Evolutionary conservation across 2,113 vertebrate species (phyloP).

Genomic region (Tauraco erythrolophus): DNA sequence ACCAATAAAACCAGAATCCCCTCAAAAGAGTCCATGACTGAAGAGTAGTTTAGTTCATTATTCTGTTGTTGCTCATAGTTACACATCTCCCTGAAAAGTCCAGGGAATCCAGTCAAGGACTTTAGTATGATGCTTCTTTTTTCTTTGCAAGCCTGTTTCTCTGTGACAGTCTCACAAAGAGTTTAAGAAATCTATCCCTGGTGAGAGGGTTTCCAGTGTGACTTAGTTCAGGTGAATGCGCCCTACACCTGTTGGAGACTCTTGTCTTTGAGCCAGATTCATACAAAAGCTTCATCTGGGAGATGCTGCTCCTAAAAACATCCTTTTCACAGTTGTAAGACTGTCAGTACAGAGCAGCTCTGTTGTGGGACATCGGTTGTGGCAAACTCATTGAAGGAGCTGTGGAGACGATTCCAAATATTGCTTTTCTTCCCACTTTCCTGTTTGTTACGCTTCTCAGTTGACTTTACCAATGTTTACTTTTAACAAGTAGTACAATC

Average conservation of each 20-base stretch:
- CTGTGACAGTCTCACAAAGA: neutral
- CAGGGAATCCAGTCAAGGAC: neutral
- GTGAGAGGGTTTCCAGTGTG: neutral
- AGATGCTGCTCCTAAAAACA: neutral
- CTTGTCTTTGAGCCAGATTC: neutral
- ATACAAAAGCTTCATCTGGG: neutral
- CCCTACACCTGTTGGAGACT: neutral
- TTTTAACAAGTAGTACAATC: neutral
- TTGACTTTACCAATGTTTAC: neutral
- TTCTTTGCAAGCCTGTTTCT: neutral
- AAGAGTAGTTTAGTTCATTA: neutral
- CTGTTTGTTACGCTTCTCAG: neutral
- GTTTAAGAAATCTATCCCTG: neutral
- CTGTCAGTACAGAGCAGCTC: neutral
- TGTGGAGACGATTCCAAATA: neutral
- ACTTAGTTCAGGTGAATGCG: neutral
- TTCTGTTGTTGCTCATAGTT: neutral
- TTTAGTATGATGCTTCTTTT: neutral
- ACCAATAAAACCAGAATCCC: neutral
- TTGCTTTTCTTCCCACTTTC: neutral
- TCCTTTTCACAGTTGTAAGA: neutral
- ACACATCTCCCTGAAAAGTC: neutral
- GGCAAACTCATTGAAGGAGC: neutral
- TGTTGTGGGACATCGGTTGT: neutral
- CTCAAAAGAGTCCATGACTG: neutral